These are phyloP conservation scores for Antheraea pernyi DNA, from an alignment of 1,140 invertebrate species.

Conservation along the genomic window DNA sequence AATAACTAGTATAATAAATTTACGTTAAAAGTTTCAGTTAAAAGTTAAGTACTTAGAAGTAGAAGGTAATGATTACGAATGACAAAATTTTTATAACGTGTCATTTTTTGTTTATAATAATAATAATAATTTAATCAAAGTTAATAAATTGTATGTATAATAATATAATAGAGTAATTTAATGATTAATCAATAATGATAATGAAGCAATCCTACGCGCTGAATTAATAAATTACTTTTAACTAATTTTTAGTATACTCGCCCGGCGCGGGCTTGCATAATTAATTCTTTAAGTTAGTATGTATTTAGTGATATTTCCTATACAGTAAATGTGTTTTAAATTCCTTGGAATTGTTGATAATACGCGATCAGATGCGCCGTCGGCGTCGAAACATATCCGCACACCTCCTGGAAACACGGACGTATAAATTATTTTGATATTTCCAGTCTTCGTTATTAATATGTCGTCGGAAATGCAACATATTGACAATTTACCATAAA, in stretches of 20 bases:
- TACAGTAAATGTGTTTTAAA: conserved; percentile 70
- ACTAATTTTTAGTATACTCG: conserved; percentile 79
- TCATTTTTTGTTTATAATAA: conserved; percentile 69
- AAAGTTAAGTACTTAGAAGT: conserved; percentile 76
- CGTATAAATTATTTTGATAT: neutral
- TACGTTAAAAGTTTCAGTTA: conserved; percentile 77
- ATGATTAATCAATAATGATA: conserved; percentile 80
- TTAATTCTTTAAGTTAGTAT: conserved; percentile 71
- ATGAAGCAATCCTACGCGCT: conserved; percentile 80
- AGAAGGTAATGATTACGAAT: conserved; percentile 77
- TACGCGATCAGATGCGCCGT: conserved; percentile 58
- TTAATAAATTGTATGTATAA: conserved; percentile 80
- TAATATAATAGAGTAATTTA: conserved; percentile 80
- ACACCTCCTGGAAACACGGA: conserved; percentile 48
- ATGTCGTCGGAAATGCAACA: no score
- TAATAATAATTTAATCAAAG: conserved; percentile 80
- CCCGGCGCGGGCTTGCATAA: conserved; percentile 68
- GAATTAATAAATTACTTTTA: conserved; percentile 79
- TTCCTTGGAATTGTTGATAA: conserved; percentile 77
- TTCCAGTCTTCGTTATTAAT: no score
- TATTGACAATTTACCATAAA: no score
- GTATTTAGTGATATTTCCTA: conserved; percentile 74
- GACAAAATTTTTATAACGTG: conserved; percentile 78
- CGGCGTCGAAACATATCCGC: conserved; percentile 38
- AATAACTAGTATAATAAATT: conserved; percentile 79